A percentile compares a stretch with the other conserved stretches of the same genome.
phyloP scores from a whole-genome alignment of 1,140 invertebrate species.

The Manduca sexta region DNA sequence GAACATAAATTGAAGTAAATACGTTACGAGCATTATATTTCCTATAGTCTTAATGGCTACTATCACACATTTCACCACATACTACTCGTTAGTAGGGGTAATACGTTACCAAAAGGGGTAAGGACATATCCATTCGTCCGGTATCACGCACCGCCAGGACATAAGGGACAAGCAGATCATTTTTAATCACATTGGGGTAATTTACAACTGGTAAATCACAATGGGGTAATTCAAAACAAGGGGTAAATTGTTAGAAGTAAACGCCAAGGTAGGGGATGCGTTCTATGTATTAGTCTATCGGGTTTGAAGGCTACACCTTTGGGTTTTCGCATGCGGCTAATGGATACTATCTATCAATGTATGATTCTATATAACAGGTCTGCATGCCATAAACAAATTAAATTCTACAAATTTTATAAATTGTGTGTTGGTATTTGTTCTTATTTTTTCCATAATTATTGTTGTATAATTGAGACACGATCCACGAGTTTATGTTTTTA shows the following conservation, averaged over 20 bases:
- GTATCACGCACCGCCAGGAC: conserved; percentile 55
- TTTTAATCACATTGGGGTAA: conserved; percentile 45
- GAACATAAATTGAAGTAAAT: conserved; percentile 99
- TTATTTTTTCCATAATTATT: too few relatives aligned
- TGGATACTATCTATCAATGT: neutral
- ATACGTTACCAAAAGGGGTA: conserved; percentile 59
- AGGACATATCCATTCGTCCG: conserved; percentile 41
- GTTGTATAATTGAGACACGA: too few relatives aligned
- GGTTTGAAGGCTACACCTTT: conserved; percentile 10
- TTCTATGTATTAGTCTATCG: conserved; percentile 1
- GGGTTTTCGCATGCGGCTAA: neutral
- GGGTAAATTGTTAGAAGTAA: conserved; percentile 6
- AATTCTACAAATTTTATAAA: too few relatives aligned
- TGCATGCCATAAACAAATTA: neutral
- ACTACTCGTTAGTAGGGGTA: conserved; percentile 77
- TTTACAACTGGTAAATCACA: conserved; percentile 12
- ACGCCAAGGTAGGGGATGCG: conserved; percentile 13
- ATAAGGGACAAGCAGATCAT: conserved; percentile 64
- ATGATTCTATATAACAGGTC: conserved; percentile 1
- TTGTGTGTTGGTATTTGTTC: too few relatives aligned
- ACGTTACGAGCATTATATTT: conserved; percentile 99
- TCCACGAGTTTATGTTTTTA: too few relatives aligned
- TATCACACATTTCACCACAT: conserved; percentile 99
- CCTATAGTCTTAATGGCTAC: conserved; percentile 99
- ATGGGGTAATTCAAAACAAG: neutral